Evolutionary conservation across 2,888 invertebrate genomes (phyloP).

Genomic region (Drosophila multiciliata): DNA sequence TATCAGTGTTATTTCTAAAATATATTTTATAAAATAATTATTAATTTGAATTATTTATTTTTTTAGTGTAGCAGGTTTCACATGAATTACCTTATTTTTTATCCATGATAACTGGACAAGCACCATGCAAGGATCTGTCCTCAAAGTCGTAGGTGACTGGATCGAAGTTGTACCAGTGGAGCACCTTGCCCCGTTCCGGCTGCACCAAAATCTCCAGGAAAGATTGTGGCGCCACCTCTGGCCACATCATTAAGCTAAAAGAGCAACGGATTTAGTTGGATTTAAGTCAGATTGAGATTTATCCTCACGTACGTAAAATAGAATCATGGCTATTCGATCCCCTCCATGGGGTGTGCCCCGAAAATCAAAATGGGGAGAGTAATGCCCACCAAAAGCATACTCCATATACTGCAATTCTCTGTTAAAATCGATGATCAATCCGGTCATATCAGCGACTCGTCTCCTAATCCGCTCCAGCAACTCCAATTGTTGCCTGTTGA

Average conservation of each 20-base stretch:
- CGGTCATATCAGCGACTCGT: slow-evolving; percentile 38
- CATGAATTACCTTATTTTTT: slow-evolving; percentile 28
- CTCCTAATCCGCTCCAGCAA: slow-evolving; percentile 3
- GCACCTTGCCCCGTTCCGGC: slow-evolving; percentile 30
- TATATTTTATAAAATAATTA: too few species aligned
- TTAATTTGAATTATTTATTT: too few species aligned
- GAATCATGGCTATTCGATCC: slow-evolving; percentile 50
- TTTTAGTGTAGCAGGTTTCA: neutral
- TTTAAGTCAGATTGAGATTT: neutral
- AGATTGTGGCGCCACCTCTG: slow-evolving; percentile 29
- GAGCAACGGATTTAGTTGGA: accelerated
- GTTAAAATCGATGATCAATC: neutral
- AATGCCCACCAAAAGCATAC: slow-evolving; percentile 57
- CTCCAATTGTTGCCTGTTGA: neutral
- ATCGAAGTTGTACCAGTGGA: slow-evolving; percentile 24
- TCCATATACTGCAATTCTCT: slow-evolving; percentile 19
- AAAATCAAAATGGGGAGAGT: slow-evolving; percentile 30
- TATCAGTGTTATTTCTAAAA: neutral
- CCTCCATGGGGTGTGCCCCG: neutral
- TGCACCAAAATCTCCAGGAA: slow-evolving; percentile 24
- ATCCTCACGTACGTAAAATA: slow-evolving; percentile 53
- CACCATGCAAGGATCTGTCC: neutral
- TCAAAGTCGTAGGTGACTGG: slow-evolving; percentile 15
- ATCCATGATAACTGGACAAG: slow-evolving; percentile 34
- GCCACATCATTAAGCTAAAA: slow-evolving; percentile 35